These are phyloP conservation scores for Lathamus discolor DNA, from an alignment of 2,113 vertebrate genomes.

Conservation along the genomic window DNA sequence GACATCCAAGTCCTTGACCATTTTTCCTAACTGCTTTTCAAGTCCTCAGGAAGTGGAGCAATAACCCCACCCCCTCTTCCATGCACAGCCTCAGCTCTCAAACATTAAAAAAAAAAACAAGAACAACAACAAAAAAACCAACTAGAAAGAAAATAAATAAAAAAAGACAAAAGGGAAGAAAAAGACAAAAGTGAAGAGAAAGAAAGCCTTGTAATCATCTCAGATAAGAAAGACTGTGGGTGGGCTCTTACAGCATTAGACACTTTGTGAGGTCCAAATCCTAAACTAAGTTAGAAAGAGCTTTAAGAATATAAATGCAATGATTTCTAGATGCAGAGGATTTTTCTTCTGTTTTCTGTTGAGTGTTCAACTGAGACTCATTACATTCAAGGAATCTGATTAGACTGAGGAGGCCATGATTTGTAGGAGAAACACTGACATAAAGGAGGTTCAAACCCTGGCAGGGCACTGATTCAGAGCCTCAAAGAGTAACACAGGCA, in stretches of 20 bases:
- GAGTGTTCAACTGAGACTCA: neutral
- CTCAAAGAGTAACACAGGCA: neutral
- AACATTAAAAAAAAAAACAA: neutral
- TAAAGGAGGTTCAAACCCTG: neutral
- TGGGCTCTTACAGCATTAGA: neutral
- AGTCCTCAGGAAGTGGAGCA: neutral
- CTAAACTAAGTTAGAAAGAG: neutral
- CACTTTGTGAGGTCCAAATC: neutral
- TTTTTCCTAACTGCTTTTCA: neutral
- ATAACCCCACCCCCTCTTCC: neutral
- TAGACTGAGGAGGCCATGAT: neutral
- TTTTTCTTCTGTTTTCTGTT: neutral
- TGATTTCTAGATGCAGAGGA: neutral
- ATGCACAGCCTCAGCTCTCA: neutral
- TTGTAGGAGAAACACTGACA: neutral
- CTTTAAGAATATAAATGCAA: neutral
- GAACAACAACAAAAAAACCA: neutral
- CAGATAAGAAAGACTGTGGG: neutral
- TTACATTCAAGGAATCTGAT: neutral
- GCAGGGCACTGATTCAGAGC: neutral
- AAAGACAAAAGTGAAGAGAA: fast-evolving
- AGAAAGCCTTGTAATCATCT: neutral
- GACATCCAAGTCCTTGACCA: neutral
- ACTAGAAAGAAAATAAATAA: too few species aligned
- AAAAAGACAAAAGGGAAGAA: fast-evolving